Evolutionary conservation across 2,113 vertebrate genomes (phyloP), one percentile per base, ranked within the genome.

Genomic region (Sander vitreus): DNA sequence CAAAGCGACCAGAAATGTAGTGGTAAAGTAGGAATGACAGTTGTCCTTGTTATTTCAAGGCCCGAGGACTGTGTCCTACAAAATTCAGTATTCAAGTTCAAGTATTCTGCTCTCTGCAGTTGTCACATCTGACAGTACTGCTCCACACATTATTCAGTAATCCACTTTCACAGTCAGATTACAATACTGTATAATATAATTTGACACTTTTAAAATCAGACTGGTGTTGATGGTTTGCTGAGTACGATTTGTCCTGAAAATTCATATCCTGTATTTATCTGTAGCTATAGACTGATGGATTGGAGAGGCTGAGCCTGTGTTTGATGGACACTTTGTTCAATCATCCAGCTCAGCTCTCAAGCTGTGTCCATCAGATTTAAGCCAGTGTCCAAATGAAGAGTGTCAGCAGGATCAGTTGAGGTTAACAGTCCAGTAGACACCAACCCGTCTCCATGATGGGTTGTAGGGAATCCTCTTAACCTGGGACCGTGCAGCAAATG

Each of bases 401-500:
- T 81, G 79, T 83, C 82, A 76, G 76, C 72, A 13, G 50, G 64
- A 81, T 82, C 83, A 70, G 55, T 43, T 9, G 47, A 88, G 89
- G 78, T 77, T 76, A 83, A 84, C 75, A 69, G 73, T 80, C 73
- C 48, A 39, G 50, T 60, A 4, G 50, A 76, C 71, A 79, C 65
- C 54, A 50, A 39, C 39, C 36, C 1, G 13, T 78, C 63, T 75
- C 60, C 51, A 73, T 11, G 72, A 63, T 73, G 58, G 76, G 80
- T 83, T 54, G 10, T 13, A 71, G 69, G 81, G 85, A 94, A 94
- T 93, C 93, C 85, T 93, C 90, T 94, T 93, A 94, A 88, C 92
- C 59, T 73, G 80, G 43, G 65, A 48, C 83, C 47, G 18, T 70
- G 71, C 39, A 43, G 87, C 88, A 85, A 75, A 87, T 91, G 73